Conservation (phyloP, 2,113 vertebrate species). For the Centropristis striata region DNA sequence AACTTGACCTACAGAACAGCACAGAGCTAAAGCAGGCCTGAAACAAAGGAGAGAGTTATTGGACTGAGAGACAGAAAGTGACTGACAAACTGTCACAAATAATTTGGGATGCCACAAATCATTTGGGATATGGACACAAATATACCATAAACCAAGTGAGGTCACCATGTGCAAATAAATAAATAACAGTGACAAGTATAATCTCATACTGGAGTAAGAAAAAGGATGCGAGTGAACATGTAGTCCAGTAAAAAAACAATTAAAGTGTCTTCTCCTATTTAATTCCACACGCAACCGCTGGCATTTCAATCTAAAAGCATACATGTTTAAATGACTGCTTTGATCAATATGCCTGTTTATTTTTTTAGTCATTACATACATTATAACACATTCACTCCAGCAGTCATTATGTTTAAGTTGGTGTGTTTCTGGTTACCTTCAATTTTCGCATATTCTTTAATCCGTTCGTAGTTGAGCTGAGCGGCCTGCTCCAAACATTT, state of each 20-base stretch:
- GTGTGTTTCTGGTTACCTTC: slow-evolving; percentile 91
- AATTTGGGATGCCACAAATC: slow-evolving; percentile 65
- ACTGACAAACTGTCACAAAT: slow-evolving; percentile 64
- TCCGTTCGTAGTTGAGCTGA: slow-evolving; percentile 96
- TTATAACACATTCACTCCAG: background rate
- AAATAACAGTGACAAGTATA: slow-evolving; percentile 32
- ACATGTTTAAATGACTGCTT: slow-evolving; percentile 18
- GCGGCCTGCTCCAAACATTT: slow-evolving; percentile 99
- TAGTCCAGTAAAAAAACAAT: background rate
- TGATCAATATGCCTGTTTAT: slow-evolving; percentile 10
- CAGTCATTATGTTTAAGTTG: background rate
- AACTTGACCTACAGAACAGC: slow-evolving; percentile 83
- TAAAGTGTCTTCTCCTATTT: background rate
- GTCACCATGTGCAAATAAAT: slow-evolving; percentile 42
- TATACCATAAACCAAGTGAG: slow-evolving; percentile 57
- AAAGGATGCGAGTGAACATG: background rate
- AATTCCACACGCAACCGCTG: slow-evolving; percentile 21
- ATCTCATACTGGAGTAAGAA: slow-evolving; percentile 17
- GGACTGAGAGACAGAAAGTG: slow-evolving; percentile 75
- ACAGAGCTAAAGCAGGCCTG: slow-evolving; percentile 85
- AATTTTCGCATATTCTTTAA: slow-evolving; percentile 98
- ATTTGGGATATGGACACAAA: slow-evolving; percentile 68
- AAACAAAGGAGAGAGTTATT: slow-evolving; percentile 86
- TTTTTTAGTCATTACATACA: background rate
- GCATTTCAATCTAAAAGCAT: slow-evolving; percentile 34